phyloP scores from a whole-genome alignment of 1,140 invertebrate genomes.

The Thaumatotibia leucotreta region DNA sequence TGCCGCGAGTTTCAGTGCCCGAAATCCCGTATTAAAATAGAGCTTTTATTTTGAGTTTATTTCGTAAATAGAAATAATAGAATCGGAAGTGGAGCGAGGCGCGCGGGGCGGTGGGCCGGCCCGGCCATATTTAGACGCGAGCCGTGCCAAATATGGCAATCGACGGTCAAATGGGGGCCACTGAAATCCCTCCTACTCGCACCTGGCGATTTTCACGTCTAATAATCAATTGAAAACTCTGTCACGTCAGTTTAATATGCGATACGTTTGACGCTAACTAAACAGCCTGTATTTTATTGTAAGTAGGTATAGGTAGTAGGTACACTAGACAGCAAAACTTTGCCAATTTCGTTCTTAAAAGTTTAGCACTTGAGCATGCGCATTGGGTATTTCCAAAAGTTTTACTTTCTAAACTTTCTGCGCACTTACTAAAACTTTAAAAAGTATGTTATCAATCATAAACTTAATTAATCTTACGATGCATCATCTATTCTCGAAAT shows the following conservation, averaged over 20 bases:
- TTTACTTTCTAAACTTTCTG: background rate
- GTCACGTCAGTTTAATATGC: slow-evolving; percentile 53
- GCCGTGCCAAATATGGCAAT: slow-evolving; percentile 85
- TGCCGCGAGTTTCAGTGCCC: slow-evolving; percentile 65
- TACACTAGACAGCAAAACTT: no score
- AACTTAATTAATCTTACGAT: background rate
- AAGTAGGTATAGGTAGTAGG: no score
- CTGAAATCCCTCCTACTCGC: slow-evolving; percentile 80
- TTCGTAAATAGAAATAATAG: slow-evolving; percentile 76
- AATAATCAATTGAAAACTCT: slow-evolving; percentile 70
- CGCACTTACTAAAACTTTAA: background rate
- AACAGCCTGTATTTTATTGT: background rate
- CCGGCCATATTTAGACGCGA: slow-evolving; percentile 86
- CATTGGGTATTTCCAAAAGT: background rate
- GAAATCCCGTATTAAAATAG: slow-evolving; percentile 73
- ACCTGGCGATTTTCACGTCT: slow-evolving; percentile 74
- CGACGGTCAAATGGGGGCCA: slow-evolving; percentile 83
- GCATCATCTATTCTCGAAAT: background rate
- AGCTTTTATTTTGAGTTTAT: slow-evolving; percentile 75
- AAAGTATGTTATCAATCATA: background rate
- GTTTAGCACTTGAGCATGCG: background rate
- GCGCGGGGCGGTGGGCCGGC: slow-evolving; percentile 77
- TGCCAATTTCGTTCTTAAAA: background rate
- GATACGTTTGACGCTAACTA: background rate
- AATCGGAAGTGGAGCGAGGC: slow-evolving; percentile 73